Evolutionary conservation across 2,888 invertebrate genomes (phyloP).

Genomic region (Rotaria sp.): DNA sequence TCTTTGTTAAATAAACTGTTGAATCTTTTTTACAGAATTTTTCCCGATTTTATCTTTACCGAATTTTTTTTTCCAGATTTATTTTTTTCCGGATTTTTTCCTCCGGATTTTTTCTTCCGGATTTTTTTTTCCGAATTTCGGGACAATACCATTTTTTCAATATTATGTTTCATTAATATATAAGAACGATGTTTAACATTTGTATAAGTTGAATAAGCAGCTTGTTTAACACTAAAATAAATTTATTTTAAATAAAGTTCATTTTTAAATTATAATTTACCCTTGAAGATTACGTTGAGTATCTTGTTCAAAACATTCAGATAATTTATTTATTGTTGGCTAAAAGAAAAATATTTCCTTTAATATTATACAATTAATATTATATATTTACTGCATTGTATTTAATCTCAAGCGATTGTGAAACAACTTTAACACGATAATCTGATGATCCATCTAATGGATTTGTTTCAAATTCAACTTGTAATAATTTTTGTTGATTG

Average conservation of each 20-base stretch:
- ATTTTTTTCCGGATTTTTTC: too few species aligned
- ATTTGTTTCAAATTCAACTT: conserved; percentile 16
- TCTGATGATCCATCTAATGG: background rate
- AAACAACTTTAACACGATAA: background rate
- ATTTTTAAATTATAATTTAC: conserved; percentile 59
- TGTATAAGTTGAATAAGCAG: conserved; percentile 17
- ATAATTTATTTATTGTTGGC: conserved; percentile 19
- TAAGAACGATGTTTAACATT: conserved; percentile 35
- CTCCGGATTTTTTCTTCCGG: too few species aligned
- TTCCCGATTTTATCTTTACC: too few species aligned
- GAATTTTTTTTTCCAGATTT: too few species aligned
- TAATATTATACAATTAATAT: background rate
- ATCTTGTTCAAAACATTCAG: conserved; percentile 10
- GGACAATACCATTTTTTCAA: conserved; percentile 38
- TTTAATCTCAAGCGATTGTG: background rate
- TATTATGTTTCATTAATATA: conserved; percentile 39
- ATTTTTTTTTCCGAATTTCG: too few species aligned
- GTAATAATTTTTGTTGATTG: background rate
- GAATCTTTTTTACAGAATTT: too few species aligned
- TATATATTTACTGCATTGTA: background rate
- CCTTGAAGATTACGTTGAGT: conserved; percentile 6
- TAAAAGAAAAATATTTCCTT: background rate
- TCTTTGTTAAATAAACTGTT: too few species aligned
- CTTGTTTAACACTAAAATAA: conserved; percentile 11
- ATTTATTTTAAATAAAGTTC: conserved; percentile 55